phyloP scores from a whole-genome alignment of 2,888 invertebrate genomes.

The Phymatocera aterrima region DNA sequence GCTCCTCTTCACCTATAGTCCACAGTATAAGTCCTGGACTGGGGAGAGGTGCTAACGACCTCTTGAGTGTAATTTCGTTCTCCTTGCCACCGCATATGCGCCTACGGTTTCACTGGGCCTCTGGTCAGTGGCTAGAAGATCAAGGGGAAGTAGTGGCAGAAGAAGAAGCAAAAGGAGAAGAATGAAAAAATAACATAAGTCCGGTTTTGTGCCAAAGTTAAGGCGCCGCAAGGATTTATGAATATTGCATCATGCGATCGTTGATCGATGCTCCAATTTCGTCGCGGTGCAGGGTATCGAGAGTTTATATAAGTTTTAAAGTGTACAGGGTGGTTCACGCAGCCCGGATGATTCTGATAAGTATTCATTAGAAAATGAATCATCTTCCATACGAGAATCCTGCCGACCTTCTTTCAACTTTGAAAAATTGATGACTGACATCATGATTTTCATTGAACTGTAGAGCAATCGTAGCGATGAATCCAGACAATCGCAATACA shows the following conservation, averaged over 20 bases:
- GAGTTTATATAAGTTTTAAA: not conserved
- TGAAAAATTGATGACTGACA: too few relatives aligned
- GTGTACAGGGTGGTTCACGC: not conserved
- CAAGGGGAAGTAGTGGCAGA: not conserved
- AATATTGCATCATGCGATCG: conserved; percentile 28
- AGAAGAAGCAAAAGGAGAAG: not conserved
- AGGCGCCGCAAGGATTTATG: conserved; percentile 20
- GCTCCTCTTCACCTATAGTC: conserved; percentile 7
- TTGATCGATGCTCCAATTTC: conserved; percentile 14
- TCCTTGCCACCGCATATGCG: not conserved
- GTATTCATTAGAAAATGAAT: not conserved
- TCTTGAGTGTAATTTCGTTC: conserved; percentile 37
- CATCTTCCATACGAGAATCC: not conserved
- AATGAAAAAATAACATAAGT: not conserved
- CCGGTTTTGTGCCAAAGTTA: conserved; percentile 10
- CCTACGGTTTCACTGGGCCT: not conserved
- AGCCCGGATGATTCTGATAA: not conserved
- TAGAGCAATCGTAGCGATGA: too few relatives aligned
- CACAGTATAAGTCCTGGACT: not conserved
- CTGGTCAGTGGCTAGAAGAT: not conserved
- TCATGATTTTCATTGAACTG: too few relatives aligned
- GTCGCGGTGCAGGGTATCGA: too few relatives aligned
- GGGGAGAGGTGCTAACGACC: conserved; percentile 23
- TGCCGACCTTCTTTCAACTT: not conserved
- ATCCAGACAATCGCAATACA: too few relatives aligned